Base-by-base conservation (phyloP, 2,888 invertebrate species). In the Lithophane ornitopus region DNA sequence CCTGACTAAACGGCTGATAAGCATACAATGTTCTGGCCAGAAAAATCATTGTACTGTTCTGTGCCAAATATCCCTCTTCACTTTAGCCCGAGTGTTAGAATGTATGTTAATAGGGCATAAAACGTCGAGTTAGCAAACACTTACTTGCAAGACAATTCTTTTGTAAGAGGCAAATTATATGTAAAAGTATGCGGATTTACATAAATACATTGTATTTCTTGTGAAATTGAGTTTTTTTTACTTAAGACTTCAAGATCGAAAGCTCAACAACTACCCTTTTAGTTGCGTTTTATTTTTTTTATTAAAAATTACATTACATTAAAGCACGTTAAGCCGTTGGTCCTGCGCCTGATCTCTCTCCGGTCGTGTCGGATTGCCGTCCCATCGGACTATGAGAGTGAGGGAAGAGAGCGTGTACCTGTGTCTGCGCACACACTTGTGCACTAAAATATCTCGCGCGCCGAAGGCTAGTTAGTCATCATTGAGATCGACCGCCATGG, bases 41-140 rank as follows among this genome's bases (percentile, higher is more conserved):
- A 8, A 34, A n/a, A 49, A 49, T 39, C 26, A 16, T 59, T 28
- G 41, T 54, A 44, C 16, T 12, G 26, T 44, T 62, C 34, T 49
- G 62, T 79, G 79, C 61, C 80, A 78, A 78, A 79, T 63, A 3
- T 67, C n/a, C 34, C 22, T 19, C 34, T 67, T 58, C 3, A 58
- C 11, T 69, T 52, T 0, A 70, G 19, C 16, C 1, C n/a, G 28
- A 54, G 44, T 52, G 2, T 44, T n/a, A 41, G 11, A 28, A 56
- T 34, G 39, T 80, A 77, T 80, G 82, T 73, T 80, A 77, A 82
- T 80, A 58, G 65, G 72, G 19, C 34, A 70, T 80, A 69, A 66
- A 82, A 61, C 58, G 66, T 56, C 39, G 59, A 61, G 69, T 52
- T 28, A 63, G 49, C 34, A 61, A 82, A 82, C 69, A 62, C 39